A percentile compares a stretch with the other conserved stretches of the same genome.
Conservation (phyloP, 1,140 invertebrate species). For the Aleiodes sp. region DNA sequence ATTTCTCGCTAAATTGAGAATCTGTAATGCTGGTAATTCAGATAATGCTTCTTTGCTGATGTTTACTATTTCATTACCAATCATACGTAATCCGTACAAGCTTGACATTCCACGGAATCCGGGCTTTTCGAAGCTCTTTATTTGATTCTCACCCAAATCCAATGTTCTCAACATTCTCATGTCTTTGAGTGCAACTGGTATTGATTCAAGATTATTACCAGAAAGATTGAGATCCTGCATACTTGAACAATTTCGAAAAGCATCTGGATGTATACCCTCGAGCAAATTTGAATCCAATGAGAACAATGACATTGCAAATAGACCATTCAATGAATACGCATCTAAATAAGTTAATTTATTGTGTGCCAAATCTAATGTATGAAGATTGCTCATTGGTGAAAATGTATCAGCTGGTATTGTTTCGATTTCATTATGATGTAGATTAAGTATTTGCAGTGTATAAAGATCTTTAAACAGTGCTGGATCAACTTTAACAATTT, state of each 20-base stretch:
- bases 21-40: constrained; percentile 77
- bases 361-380: constrained; percentile 80
- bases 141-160: constrained; percentile 83
- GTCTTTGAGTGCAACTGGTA: constrained; percentile 80
- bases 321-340: constrained; percentile 79
- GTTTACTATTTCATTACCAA: constrained; percentile 83
- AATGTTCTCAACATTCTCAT: constrained; percentile 80
- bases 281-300: constrained; percentile 83
- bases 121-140: constrained; percentile 78
- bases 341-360: constrained; percentile 80
- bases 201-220: constrained; percentile 77
- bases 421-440: constrained; percentile 81
- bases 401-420: constrained; percentile 82
- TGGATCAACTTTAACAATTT: constrained; percentile 81
- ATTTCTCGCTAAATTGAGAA: constrained; percentile 85
- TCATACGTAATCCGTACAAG: constrained; percentile 80
- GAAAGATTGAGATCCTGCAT: constrained; percentile 84
- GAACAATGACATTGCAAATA: constrained; percentile 83
- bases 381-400: constrained; percentile 82
- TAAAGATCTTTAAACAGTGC: constrained; percentile 84
- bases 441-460: constrained; percentile 82
- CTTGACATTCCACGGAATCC: constrained; percentile 83
- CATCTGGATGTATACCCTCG: constrained; percentile 76
- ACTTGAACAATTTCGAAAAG: constrained; percentile 84
- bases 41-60: constrained; percentile 77